Evolutionary conservation across 2,113 vertebrate genomes (phyloP), one percentile per base, ranked within the genome.

Genomic region (Meriones unguiculatus): DNA sequence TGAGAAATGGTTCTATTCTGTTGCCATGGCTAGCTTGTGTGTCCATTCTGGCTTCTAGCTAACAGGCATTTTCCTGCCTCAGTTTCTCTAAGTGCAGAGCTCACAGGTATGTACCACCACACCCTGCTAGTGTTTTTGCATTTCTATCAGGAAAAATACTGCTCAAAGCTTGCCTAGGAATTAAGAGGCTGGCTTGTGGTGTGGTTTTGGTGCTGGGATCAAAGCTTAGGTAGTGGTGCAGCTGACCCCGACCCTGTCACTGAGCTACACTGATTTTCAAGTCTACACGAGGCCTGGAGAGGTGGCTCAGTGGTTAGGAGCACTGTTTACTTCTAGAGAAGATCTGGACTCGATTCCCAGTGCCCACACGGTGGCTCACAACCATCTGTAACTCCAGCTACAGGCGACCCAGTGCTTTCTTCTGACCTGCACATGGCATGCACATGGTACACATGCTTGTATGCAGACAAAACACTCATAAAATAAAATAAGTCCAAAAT

Each of bases 131-230:
- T 6, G 10, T 50, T 67, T 59, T 54, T n/a, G 7, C 18, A 59
- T 38, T 81, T 59, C 38, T 65, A 93, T 30, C 76, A 84, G 93
- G 81, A 88, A 92, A 95, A 93, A 46, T 92, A 75, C 85, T 52
- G 13, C n/a, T 28, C 84, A 38, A 90, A 93, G 89, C 89, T 65
- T 65, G 59, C 14, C 9, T 41, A 24, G 81, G 62, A 90, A 91
- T 64, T 41, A 67, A 76, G 73, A 94, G 77, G 10, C 28, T 90
- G 69, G 46, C 13, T 75, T 57, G 52, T 64, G 57, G 81, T 73
- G 57, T 70, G 41, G 46, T 72, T 72, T 73, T 57, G 52, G 22
- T 38, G 17, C 7, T 73, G 50, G 24, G 67, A 38, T 32, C 18
- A 50, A n/a, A 70, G 5, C 73, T 46, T 24, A 28, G 35, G 50